Percentiles rank a stretch among this genome's conserved stretches.
phyloP scores from a whole-genome alignment of 2,888 invertebrate species.

The Acronicta aceris region DNA sequence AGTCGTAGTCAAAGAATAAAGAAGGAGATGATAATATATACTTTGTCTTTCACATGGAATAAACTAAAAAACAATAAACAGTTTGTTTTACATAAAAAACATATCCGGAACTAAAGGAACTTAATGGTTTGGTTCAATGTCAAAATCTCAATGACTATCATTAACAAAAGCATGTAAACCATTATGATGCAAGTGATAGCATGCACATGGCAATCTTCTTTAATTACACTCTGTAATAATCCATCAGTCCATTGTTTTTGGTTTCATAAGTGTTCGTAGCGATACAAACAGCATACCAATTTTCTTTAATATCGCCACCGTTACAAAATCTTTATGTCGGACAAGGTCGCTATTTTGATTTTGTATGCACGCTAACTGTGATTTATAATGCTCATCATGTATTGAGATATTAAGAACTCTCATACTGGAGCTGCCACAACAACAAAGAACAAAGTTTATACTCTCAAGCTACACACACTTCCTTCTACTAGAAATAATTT shows the following conservation, averaged over 20 bases:
- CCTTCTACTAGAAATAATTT: not conserved
- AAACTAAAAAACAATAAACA: no score
- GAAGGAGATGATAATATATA: no score
- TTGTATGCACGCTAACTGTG: constrained; percentile 22
- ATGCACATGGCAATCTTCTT: constrained; percentile 24
- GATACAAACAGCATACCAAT: constrained; percentile 59
- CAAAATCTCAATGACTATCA: constrained; percentile 14
- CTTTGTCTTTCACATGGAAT: no score
- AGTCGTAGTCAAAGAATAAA: no score
- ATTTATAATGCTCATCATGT: constrained; percentile 6
- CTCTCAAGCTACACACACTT: no score
- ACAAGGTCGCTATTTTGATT: constrained; percentile 66
- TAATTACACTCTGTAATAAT: constrained; percentile 54
- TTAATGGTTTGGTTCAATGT: not conserved
- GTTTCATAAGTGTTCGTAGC: constrained; percentile 53
- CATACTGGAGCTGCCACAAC: no score
- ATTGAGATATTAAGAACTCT: not conserved
- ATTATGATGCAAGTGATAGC: constrained; percentile 36
- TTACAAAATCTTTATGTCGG: constrained; percentile 61
- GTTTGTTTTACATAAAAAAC: no score
- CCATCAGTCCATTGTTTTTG: constrained; percentile 54
- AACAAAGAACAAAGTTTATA: no score
- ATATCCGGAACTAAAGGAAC: not conserved
- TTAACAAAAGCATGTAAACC: constrained; percentile 21
- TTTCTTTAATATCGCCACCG: constrained; percentile 43